phyloP scores from a whole-genome alignment of 2,888 invertebrate genomes.

The Drosophila diplacantha region DNA sequence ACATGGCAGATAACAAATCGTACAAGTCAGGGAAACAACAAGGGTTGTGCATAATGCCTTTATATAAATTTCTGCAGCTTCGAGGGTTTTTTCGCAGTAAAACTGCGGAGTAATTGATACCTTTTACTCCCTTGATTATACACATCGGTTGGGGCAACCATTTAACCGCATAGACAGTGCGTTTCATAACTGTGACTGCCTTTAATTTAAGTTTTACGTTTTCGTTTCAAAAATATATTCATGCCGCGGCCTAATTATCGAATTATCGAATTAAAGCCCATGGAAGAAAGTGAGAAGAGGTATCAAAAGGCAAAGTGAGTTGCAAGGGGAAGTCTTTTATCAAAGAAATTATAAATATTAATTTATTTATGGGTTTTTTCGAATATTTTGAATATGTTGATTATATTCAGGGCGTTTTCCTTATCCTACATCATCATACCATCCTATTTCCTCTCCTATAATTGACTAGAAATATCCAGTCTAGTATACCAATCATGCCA shows the following conservation, averaged over 20 bases:
- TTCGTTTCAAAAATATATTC: background rate
- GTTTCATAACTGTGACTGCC: slow-evolving; percentile 21
- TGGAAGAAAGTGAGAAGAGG: background rate
- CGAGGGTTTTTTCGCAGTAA: slow-evolving; percentile 4
- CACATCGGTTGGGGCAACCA: slow-evolving; percentile 21
- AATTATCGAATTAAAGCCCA: slow-evolving; percentile 4
- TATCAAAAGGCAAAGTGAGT: background rate
- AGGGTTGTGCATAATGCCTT: slow-evolving; percentile 24
- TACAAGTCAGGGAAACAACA: slow-evolving; percentile 22
- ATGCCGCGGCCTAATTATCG: slow-evolving; percentile 9
- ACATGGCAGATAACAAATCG: slow-evolving; percentile 23
- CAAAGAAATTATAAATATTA: background rate
- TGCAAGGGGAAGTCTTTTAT: background rate
- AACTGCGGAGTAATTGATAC: slow-evolving; percentile 27
- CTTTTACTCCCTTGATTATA: slow-evolving; percentile 33
- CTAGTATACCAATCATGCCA: slow-evolving; percentile 1
- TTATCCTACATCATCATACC: background rate
- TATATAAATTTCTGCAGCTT: slow-evolving; percentile 23
- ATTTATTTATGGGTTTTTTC: background rate
- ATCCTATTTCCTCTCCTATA: background rate
- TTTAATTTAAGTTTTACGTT: background rate
- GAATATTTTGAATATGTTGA: background rate
- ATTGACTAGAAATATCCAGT: background rate
- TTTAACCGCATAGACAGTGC: slow-evolving; percentile 25
- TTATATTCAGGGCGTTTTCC: too few relatives aligned